A percentile compares a stretch with the other conserved stretches of the same genome.
Evolutionary conservation across 2,797 vertebrate genomes (phyloP).

Genomic region (Microctenopoma steveboyesi): DNA sequence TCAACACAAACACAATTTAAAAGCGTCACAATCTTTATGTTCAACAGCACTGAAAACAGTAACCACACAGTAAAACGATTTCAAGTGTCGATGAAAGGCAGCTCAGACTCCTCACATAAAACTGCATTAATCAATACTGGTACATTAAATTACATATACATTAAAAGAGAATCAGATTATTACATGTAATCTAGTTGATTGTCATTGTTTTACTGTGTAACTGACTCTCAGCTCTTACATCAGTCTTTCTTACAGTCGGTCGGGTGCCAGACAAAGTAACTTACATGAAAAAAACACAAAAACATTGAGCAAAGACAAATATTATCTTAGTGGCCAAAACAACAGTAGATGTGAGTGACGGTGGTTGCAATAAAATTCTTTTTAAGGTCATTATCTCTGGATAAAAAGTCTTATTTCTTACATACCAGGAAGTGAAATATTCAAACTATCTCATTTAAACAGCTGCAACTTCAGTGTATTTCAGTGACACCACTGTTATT

Average conservation of each 20-base stretch:
- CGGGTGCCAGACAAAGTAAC: not conserved
- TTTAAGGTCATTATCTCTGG: too few relatives aligned
- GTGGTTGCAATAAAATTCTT: not conserved
- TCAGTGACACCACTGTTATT: not conserved
- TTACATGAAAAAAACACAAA: not conserved
- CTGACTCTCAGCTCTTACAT: not conserved
- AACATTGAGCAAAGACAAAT: not conserved
- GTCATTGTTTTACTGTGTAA: not conserved
- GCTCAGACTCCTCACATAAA: not conserved
- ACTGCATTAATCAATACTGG: constrained; percentile 26
- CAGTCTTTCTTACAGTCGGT: not conserved
- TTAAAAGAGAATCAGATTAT: not conserved
- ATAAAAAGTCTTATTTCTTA: too few relatives aligned
- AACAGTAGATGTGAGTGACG: not conserved
- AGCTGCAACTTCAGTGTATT: not conserved
- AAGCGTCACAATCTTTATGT: not conserved
- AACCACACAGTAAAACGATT: not conserved
- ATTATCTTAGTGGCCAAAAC: not conserved
- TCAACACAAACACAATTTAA: not conserved
- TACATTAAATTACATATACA: not conserved
- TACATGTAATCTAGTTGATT: not conserved
- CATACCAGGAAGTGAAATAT: too few relatives aligned
- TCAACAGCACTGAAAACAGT: not conserved
- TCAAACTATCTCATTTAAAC: too few relatives aligned
- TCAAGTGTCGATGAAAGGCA: constrained; percentile 22